phyloP scores from a whole-genome alignment of 2,113 vertebrate species.

The Pelmatolapia mariae region DNA sequence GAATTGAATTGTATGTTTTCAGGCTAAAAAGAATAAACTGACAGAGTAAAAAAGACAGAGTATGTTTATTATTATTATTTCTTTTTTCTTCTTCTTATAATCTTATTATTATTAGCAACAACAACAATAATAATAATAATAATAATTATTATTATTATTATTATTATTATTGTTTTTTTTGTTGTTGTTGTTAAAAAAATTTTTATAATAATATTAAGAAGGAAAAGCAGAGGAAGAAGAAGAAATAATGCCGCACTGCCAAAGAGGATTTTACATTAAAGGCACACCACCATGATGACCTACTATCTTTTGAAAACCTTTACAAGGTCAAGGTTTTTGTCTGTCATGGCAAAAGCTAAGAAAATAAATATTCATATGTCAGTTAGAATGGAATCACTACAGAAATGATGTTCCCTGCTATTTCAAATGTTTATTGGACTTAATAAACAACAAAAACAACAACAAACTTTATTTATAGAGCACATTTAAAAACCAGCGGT shows the following conservation, averaged over 20 bases:
- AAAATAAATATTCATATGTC: not conserved
- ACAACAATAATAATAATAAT: rapidly evolving
- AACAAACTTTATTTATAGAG: too few relatives aligned
- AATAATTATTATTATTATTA: too few relatives aligned
- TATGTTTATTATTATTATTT: not conserved
- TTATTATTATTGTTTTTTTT: not conserved
- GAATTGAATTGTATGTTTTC: not conserved
- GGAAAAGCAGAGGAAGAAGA: not conserved
- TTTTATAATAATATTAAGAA: not conserved
- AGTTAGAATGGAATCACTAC: not conserved
- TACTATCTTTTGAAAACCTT: not conserved
- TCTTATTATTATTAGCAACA: rapidly evolving
- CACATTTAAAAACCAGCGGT: too few relatives aligned
- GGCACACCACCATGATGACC: not conserved
- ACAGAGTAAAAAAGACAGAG: not conserved
- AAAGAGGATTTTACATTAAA: not conserved
- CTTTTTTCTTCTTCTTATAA: rapidly evolving
- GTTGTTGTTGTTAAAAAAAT: not conserved
- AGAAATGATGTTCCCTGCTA: not conserved
- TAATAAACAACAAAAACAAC: too few relatives aligned
- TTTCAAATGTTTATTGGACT: not conserved
- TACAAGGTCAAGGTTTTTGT: not conserved
- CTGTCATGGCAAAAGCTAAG: not conserved
- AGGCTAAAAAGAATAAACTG: not conserved
- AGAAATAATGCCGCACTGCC: not conserved